Conservation (phyloP, 2,888 invertebrate genomes). For the Morpho achilles region DNA sequence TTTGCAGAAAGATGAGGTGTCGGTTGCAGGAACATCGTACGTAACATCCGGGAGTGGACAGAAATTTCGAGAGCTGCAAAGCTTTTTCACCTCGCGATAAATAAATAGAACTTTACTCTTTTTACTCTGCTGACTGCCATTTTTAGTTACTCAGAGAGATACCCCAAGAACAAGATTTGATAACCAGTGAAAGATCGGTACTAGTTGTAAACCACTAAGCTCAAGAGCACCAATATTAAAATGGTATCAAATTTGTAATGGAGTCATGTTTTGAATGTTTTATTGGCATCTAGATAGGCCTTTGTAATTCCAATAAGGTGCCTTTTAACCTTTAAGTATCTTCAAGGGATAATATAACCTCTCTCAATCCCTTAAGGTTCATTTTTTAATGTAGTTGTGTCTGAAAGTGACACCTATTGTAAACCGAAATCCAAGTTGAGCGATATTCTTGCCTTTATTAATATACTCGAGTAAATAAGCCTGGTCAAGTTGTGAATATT, state of each 20-base stretch:
- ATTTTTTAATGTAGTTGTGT: neutral
- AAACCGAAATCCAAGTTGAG: constrained; percentile 25
- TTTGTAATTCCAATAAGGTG: constrained; percentile 55
- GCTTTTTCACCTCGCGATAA: no score
- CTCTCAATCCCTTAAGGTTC: neutral
- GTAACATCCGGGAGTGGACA: no score
- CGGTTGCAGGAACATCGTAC: no score
- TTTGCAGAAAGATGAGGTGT: no score
- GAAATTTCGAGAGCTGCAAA: no score
- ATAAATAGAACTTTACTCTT: no score
- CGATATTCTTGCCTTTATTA: constrained; percentile 33
- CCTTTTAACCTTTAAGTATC: constrained; percentile 16
- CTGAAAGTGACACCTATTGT: constrained; percentile 13
- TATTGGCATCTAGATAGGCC: constrained; percentile 52
- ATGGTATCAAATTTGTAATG: constrained; percentile 40
- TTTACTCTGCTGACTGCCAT: no score
- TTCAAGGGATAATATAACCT: constrained; percentile 5
- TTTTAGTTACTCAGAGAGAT: no score
- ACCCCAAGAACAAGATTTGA: no score
- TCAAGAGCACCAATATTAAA: constrained; percentile 21
- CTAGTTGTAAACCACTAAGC: no score
- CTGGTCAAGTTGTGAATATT: constrained; percentile 10
- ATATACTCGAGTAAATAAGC: constrained; percentile 38
- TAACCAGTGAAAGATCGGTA: no score
- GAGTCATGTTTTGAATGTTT: constrained; percentile 59